A percentile compares a stretch with the other conserved stretches of the same genome.
These are phyloP conservation scores for Sebastes taczanowskii DNA, from an alignment of 2,797 vertebrate species.

Conservation along the genomic window DNA sequence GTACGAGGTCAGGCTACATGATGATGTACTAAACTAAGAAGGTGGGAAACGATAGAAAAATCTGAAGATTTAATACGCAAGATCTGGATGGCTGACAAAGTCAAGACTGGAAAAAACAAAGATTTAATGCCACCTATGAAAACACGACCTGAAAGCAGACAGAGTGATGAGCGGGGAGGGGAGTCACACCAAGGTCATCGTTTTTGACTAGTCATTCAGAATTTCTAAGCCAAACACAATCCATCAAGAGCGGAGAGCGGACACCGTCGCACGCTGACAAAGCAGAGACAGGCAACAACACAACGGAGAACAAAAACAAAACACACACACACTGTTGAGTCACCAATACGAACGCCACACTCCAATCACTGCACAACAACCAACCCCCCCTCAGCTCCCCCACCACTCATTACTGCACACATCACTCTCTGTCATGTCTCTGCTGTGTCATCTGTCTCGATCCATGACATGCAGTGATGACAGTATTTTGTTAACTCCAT, in stretches of 20 bases:
- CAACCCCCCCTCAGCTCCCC: not conserved
- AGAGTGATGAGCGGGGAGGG: conserved; percentile 36
- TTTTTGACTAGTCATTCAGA: conserved; percentile 27
- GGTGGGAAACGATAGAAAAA: not conserved
- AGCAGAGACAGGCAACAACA: conserved; percentile 16
- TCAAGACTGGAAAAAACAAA: conserved; percentile 35
- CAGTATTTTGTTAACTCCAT: not conserved
- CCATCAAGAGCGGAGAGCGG: conserved; percentile 29
- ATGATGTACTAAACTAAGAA: not conserved
- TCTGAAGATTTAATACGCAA: conserved; percentile 4
- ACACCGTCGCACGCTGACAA: conserved; percentile 10
- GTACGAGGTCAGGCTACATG: not conserved
- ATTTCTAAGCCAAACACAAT: conserved; percentile 46
- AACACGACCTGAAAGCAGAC: conserved; percentile 43
- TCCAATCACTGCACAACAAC: conserved; percentile 14
- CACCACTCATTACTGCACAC: conserved; percentile 18
- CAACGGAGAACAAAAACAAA: not conserved
- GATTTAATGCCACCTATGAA: conserved; percentile 39
- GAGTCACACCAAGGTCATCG: conserved; percentile 58
- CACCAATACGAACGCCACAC: not conserved
- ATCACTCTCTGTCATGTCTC: conserved; percentile 12
- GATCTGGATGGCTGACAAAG: conserved; percentile 9
- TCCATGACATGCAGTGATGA: not conserved
- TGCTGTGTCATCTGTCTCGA: not conserved
- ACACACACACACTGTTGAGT: not conserved